Base-by-base conservation (phyloP, 2,888 invertebrate species). In the Protodeltote pygarga region DNA sequence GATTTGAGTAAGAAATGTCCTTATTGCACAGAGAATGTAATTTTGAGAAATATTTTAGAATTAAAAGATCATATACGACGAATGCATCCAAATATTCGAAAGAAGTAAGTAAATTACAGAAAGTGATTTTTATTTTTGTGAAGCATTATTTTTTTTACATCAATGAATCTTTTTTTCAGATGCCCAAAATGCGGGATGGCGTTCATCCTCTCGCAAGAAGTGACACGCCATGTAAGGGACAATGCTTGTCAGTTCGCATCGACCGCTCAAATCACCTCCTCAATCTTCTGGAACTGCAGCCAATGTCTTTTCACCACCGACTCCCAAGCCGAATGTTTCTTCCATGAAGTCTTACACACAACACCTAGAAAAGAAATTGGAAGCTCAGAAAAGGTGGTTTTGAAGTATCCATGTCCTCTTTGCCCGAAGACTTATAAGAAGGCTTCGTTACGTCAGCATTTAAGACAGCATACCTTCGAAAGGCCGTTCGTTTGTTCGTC, bases 391-490 rank as follows among this genome's bases (percentile, higher is more conserved):
- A 81, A 80, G 32, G 37, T 74, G 0, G 42, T 87, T 0, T 74
- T 89, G 0, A 94, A 93, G 64, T 95, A 94, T 64, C 78, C 87
- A 1, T 97, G 97, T 68, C 95, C 95, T 0, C 69, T 95, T 15
- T 97, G 97, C 71, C 86, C 93, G 0, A 95, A 94, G 73, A 77
- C 79, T 3, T 95, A 95, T 62, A 86, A 89, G 5, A 96, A 95
- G 74, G 84, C 93, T 5, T 95, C 95, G 0, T 81, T 97, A 9
- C 93, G 94, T 1, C 93, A 93, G 45, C 96, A 97, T 78, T 82
- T 97, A 27, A 92, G 95, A 19, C 93, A 93, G 40, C 97, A 97
- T 71, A 96, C 96, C 0, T 93, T 94, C 16, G 97, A 97, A 73
- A 93, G 94, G 48, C 95, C 95, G 0, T 96, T 93, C 67, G 83